These are phyloP conservation scores for Kryphioiulus occultus DNA, from an alignment of 2,888 invertebrate genomes.

Conservation along the genomic window DNA sequence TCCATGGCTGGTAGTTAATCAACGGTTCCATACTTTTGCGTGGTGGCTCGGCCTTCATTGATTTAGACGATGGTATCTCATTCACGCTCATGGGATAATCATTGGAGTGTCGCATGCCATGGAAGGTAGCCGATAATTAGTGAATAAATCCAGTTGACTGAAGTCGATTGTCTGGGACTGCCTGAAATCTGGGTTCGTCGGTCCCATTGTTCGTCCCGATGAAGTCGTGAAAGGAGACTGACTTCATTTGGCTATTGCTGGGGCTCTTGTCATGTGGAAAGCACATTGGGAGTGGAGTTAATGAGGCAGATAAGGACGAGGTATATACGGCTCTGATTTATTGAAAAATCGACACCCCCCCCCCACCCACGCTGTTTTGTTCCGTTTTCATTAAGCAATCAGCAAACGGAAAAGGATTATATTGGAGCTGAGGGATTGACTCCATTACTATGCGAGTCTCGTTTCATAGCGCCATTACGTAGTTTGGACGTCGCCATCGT, in stretches of 20 bases:
- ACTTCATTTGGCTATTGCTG: not conserved
- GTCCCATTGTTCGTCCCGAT: not conserved
- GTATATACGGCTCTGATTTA: constrained; percentile 33
- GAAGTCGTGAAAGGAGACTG: not conserved
- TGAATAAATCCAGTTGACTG: not conserved
- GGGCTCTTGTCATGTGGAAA: constrained; percentile 38
- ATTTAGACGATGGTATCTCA: not conserved
- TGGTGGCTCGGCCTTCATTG: constrained; percentile 11
- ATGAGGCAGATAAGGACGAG: constrained; percentile 42
- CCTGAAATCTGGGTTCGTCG: not conserved
- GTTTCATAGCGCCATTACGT: constrained; percentile 23
- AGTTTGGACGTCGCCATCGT: constrained; percentile 6
- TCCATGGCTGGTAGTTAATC: too few species aligned
- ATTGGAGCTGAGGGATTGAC: not conserved
- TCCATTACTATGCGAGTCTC: not conserved
- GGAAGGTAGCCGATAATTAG: constrained; percentile 1
- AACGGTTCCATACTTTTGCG: not conserved
- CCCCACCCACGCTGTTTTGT: not conserved
- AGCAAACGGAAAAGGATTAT: constrained; percentile 14
- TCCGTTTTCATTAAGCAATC: constrained; percentile 17
- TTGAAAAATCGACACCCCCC: constrained; percentile 40
- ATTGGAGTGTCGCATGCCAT: not conserved
- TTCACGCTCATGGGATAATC: not conserved
- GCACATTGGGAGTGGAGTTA: constrained; percentile 36
- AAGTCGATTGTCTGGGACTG: not conserved